phyloP scores from a whole-genome alignment of 2,797 vertebrate genomes.

The Ciconia nigra region DNA sequence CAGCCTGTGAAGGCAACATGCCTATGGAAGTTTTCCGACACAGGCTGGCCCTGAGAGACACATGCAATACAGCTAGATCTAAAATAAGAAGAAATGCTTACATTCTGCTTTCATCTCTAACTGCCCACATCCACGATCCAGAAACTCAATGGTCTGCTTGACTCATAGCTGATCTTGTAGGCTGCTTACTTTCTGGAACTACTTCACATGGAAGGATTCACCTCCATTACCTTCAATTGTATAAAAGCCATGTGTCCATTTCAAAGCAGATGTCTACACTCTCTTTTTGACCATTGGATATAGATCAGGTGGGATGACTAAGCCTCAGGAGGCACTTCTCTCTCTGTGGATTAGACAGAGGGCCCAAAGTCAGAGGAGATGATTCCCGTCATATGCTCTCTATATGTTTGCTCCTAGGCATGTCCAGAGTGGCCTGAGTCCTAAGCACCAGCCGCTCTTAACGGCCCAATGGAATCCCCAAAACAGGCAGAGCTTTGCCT shows the following conservation, averaged over 20 bases:
- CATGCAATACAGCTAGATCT: background rate
- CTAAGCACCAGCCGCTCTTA: background rate
- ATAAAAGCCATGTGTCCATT: background rate
- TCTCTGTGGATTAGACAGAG: background rate
- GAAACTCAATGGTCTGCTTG: background rate
- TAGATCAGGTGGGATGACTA: background rate
- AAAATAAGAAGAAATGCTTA: background rate
- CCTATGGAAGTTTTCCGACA: background rate
- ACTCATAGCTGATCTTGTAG: background rate
- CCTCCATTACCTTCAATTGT: background rate
- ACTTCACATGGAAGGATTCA: background rate
- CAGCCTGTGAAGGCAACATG: background rate
- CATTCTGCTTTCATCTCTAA: background rate
- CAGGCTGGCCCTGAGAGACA: background rate
- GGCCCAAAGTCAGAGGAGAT: background rate
- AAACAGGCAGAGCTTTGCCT: background rate
- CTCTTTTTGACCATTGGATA: background rate
- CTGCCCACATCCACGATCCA: background rate
- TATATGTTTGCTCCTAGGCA: background rate
- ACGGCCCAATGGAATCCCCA: background rate
- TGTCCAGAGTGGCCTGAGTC: fast-evolving
- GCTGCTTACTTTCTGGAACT: background rate
- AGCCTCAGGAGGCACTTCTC: background rate
- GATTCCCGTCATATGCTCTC: background rate
- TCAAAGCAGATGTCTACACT: background rate